Percentiles rank a stretch among this genome's conserved stretches.
These are phyloP conservation scores for Marmota flaviventris DNA, from an alignment of 2,113 vertebrate genomes.

Conservation along the genomic window DNA sequence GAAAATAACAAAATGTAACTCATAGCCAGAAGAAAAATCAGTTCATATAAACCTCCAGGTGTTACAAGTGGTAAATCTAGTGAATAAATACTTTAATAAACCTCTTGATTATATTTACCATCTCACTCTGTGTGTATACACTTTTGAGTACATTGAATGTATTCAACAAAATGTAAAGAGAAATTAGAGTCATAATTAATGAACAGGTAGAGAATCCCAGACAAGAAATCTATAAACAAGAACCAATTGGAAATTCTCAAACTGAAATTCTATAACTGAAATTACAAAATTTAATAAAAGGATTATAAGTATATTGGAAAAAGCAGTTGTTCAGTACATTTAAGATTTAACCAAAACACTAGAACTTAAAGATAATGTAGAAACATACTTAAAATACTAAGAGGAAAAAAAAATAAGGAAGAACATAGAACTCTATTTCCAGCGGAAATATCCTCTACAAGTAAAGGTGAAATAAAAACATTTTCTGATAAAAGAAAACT, in stretches of 20 bases:
- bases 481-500: not conserved
- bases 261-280: not conserved
- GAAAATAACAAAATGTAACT: not conserved
- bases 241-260: not conserved
- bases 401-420: not conserved
- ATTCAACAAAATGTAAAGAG: not conserved
- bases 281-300: not conserved
- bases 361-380: not conserved
- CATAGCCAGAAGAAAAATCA: not conserved
- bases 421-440: not conserved
- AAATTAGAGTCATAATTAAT: not conserved
- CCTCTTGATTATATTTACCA: not conserved
- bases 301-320: not conserved
- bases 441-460: not conserved
- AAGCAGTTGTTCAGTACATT: not conserved
- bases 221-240: not conserved
- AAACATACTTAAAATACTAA: not conserved
- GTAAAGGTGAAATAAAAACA: constrained; percentile 11
- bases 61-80: not conserved
- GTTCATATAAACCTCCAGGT: not conserved
- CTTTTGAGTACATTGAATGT: not conserved
- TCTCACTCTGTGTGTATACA: not conserved
- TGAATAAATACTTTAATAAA: not conserved
- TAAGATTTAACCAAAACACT: not conserved
- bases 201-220: not conserved